Percentiles rank a stretch among this genome's conserved stretches.
Evolutionary conservation across 2,888 invertebrate genomes (phyloP).

Genomic region (Galeopsomyia nigrocyanea): DNA sequence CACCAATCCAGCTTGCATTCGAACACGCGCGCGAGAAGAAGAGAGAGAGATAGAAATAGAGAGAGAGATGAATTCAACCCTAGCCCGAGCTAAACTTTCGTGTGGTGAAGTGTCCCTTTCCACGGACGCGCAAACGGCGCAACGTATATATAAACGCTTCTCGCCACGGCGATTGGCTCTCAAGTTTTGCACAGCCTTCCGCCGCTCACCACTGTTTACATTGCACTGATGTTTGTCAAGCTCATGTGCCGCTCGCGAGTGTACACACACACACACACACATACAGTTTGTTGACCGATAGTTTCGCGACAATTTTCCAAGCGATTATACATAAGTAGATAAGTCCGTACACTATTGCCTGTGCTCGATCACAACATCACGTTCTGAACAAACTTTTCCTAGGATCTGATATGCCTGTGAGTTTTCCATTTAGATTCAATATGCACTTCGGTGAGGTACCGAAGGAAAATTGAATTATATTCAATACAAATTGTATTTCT

Average conservation of each 20-base stretch:
- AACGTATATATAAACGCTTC: constrained; percentile 28
- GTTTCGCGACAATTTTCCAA: constrained; percentile 13
- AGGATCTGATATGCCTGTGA: neutral
- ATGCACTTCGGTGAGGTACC: no score
- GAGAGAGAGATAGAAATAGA: no score
- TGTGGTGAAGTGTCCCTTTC: constrained; percentile 19
- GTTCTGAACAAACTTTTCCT: neutral
- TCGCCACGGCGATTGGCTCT: constrained; percentile 25
- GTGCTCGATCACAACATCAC: neutral
- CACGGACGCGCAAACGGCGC: no score
- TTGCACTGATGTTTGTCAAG: no score
- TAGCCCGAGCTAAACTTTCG: constrained; percentile 24
- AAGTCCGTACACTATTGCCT: constrained; percentile 5
- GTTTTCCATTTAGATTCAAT: neutral
- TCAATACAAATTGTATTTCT: no score
- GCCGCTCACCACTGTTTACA: no score
- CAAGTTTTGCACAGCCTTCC: constrained; percentile 13
- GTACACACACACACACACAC: neutral
- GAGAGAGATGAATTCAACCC: constrained; percentile 35
- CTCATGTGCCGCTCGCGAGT: neutral
- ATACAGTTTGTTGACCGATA: constrained; percentile 16
- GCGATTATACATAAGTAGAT: constrained; percentile 17
- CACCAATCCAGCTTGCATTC: constrained; percentile 11
- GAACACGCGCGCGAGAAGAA: no score
- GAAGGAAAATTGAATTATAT: no score